Evolutionary conservation across 2,797 vertebrate genomes (phyloP).

Genomic region (Acanthis flammea): DNA sequence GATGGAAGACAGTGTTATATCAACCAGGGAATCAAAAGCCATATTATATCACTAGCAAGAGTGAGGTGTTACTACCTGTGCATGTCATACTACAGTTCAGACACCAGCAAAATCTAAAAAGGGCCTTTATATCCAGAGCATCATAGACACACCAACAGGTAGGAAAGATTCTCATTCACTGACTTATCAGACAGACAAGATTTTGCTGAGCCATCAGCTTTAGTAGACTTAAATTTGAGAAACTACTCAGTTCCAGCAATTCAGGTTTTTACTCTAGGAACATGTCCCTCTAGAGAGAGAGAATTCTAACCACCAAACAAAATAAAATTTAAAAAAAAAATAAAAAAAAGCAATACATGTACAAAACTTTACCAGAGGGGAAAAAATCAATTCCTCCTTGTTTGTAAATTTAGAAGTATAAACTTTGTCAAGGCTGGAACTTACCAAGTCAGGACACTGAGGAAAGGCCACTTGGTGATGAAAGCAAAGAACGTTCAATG

Average conservation of each 20-base stretch:
- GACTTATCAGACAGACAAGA: neutral
- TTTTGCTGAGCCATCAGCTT: neutral
- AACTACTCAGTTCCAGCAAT: neutral
- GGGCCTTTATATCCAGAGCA: neutral
- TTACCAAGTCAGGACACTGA: neutral
- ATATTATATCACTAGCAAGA: neutral
- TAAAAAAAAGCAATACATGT: neutral
- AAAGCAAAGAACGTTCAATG: neutral
- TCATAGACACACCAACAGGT: neutral
- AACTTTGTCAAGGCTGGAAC: neutral
- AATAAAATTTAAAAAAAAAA: neutral
- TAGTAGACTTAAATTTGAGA: neutral
- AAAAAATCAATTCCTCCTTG: rapidly evolving
- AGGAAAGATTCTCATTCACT: neutral
- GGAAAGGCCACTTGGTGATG: neutral
- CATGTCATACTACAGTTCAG: neutral
- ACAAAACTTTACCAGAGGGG: neutral
- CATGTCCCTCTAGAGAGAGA: neutral
- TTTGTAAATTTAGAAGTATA: neutral
- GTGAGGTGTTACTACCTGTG: neutral
- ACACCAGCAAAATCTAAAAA: neutral
- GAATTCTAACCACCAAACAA: neutral
- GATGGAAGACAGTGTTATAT: neutral
- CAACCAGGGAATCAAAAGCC: neutral
- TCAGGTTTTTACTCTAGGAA: neutral